These are phyloP conservation scores for Oreotrochilus melanogaster DNA, from an alignment of 2,113 vertebrate genomes.

Conservation along the genomic window DNA sequence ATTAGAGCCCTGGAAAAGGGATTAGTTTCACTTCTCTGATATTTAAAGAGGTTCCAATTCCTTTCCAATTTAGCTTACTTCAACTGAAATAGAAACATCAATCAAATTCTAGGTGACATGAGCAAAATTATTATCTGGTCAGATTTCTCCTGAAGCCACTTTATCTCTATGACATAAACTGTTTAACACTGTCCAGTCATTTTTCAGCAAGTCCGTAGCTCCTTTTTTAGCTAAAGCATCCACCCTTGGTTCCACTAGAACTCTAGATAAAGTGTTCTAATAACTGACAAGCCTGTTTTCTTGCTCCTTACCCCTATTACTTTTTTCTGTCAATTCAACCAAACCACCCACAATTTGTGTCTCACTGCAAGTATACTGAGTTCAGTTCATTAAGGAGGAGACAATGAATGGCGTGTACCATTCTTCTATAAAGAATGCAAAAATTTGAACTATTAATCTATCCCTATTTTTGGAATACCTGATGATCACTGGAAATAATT, in stretches of 20 bases:
- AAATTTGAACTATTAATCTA: background rate
- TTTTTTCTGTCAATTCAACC: background rate
- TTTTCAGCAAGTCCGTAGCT: background rate
- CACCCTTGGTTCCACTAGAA: background rate
- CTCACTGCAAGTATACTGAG: background rate
- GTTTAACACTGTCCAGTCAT: background rate
- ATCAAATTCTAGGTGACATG: background rate
- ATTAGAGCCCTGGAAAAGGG: background rate
- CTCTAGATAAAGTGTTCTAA: background rate
- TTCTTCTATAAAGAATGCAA: background rate
- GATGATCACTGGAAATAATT: background rate
- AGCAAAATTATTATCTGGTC: background rate
- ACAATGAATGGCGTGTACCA: background rate
- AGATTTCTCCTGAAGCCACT: background rate
- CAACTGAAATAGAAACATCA: background rate
- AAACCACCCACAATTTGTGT: background rate
- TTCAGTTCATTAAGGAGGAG: background rate
- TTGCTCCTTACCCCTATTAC: background rate
- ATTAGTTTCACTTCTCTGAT: background rate
- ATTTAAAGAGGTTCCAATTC: background rate
- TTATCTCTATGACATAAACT: background rate
- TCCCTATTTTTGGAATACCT: background rate
- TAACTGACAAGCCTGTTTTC: background rate
- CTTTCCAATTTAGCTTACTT: background rate
- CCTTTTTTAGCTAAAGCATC: background rate